A percentile compares a stretch with the other conserved stretches of the same genome.
Evolutionary conservation across 2,797 vertebrate genomes (phyloP).

Genomic region (Mallotus villosus): DNA sequence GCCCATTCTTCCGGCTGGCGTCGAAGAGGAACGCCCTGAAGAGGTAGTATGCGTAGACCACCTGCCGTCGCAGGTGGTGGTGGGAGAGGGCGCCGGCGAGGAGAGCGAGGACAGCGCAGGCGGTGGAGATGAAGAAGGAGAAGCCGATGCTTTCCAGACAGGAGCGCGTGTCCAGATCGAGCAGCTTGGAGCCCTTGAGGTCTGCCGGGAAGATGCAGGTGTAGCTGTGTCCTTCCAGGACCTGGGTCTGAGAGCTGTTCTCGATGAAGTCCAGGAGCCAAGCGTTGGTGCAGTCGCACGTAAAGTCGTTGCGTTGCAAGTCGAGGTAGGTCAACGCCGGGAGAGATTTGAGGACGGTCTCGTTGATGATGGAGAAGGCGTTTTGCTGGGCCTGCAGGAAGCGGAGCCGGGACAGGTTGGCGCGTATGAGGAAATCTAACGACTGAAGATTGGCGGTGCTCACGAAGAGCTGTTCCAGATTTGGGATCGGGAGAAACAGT

Average conservation of each 20-base stretch:
- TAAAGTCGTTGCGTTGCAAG: conserved; percentile 60
- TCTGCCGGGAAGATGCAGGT: conserved; percentile 59
- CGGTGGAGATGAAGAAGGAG: conserved; percentile 51
- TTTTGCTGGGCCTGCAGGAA: conserved; percentile 64
- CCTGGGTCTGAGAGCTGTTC: conserved; percentile 51
- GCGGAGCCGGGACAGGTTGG: conserved; percentile 57
- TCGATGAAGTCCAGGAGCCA: conserved; percentile 52
- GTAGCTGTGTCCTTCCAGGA: conserved; percentile 56
- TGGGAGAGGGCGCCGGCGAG: conserved; percentile 52
- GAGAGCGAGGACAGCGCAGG: conserved; percentile 27
- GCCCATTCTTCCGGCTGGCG: conserved; percentile 44
- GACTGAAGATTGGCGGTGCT: conserved; percentile 50
- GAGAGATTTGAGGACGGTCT: conserved; percentile 34
- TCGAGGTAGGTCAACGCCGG: conserved; percentile 57
- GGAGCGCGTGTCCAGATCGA: conserved; percentile 43
- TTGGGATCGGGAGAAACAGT: conserved; percentile 53
- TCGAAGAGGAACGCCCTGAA: conserved; percentile 60
- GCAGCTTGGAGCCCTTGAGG: conserved; percentile 42
- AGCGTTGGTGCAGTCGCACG: conserved; percentile 64
- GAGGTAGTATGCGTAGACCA: conserved; percentile 67
- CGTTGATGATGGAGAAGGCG: conserved; percentile 40
- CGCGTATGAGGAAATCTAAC: conserved; percentile 59
- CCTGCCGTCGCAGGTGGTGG: conserved; percentile 63
- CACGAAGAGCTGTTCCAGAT: conserved; percentile 58
- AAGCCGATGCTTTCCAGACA: conserved; percentile 46